A percentile compares a stretch with the other conserved stretches of the same genome.
Evolutionary conservation across 2,797 vertebrate species (phyloP).

Genomic region (Hafferia zeledoni): DNA sequence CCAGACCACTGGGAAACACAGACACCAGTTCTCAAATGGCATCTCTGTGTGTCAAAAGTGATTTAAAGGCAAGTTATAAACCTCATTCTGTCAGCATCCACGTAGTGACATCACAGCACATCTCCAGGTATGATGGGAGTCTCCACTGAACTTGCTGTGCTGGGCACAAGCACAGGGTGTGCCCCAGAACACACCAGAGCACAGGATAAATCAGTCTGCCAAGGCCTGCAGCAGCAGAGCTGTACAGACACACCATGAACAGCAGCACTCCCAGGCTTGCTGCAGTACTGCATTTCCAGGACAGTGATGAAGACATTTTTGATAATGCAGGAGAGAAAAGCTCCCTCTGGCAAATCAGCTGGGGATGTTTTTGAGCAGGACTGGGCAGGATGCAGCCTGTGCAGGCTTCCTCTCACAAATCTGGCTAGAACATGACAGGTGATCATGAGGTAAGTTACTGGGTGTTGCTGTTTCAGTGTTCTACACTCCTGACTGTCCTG

Average conservation of each 20-base stretch:
- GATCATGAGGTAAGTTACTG: neutral
- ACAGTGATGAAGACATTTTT: neutral
- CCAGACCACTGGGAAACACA: neutral
- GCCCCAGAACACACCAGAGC: neutral
- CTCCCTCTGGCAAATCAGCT: neutral
- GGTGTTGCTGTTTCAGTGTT: neutral
- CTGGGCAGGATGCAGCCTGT: neutral
- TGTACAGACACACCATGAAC: accelerated
- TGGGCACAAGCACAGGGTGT: neutral
- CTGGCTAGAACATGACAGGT: neutral
- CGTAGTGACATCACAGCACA: neutral
- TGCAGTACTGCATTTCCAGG: neutral
- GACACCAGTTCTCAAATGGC: neutral
- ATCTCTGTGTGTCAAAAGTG: neutral
- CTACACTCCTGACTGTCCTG: neutral
- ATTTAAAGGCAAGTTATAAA: neutral
- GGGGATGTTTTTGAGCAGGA: neutral
- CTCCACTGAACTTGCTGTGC: neutral
- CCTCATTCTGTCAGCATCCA: neutral
- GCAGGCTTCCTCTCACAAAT: neutral
- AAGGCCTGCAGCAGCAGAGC: neutral
- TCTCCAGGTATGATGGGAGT: neutral
- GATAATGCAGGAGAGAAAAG: neutral
- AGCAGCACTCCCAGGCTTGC: neutral
- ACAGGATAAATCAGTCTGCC: accelerated